A percentile compares a stretch with the other conserved stretches of the same genome.
Conservation (phyloP, 2,113 vertebrate species). For the Corythoichthys intestinalis region DNA sequence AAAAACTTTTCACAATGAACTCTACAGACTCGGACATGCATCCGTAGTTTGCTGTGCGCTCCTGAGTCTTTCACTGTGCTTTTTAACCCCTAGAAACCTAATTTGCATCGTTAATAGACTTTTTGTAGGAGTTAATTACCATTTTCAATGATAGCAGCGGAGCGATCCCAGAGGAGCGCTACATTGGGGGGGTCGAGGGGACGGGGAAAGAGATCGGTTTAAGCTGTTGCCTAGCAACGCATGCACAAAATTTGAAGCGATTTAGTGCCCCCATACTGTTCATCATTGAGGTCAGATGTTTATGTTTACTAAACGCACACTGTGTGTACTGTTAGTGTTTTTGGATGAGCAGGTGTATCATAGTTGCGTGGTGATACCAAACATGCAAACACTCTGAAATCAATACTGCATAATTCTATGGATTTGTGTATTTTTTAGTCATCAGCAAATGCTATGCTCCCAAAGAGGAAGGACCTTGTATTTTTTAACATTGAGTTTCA, state of each 20-base stretch:
- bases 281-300: conserved; percentile 70
- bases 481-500: conserved; percentile 24
- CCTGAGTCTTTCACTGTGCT: conserved; percentile 15
- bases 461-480: conserved; percentile 11
- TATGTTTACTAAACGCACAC: conserved; percentile 51
- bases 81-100: conserved; percentile 58
- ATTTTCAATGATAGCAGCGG: conserved; percentile 65
- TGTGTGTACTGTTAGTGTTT: conserved; percentile 46
- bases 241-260: conserved; percentile 74
- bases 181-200: conserved; percentile 10
- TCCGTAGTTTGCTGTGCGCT: conserved; percentile 21
- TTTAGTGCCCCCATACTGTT: conserved; percentile 69
- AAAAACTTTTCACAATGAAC: conserved; percentile 27
- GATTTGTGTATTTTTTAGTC: conserved; percentile 29
- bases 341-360: conserved; percentile 27
- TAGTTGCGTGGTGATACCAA: conserved; percentile 16
- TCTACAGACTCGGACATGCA: conserved; percentile 19
- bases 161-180: conserved; percentile 67
- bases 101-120: conserved; percentile 69
- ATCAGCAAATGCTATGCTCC: conserved; percentile 19
- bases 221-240: conserved; percentile 80
- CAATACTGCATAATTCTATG: conserved; percentile 11
- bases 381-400: conserved; percentile 30
- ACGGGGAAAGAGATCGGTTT: conserved; percentile 60
- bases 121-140: conserved; percentile 72